Evolutionary conservation across 1,140 invertebrate genomes (phyloP).

Genomic region (Lineus longissimus): DNA sequence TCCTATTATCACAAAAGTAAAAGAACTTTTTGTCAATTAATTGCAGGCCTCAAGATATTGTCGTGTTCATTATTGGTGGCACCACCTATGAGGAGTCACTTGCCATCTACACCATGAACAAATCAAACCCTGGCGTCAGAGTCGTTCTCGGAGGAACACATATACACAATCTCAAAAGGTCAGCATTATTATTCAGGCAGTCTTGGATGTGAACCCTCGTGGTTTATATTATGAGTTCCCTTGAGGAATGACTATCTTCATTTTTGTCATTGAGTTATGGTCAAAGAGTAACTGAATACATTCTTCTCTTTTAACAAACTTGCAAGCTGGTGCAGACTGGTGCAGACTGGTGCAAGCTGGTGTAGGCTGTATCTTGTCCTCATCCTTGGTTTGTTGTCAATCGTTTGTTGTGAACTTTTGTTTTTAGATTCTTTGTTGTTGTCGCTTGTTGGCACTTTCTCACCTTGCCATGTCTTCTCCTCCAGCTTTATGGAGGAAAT

Average conservation of each 20-base stretch:
- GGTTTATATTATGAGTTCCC: not conserved
- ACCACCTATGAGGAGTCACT: conserved; percentile 93
- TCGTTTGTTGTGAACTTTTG: not conserved
- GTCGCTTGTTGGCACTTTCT: not conserved
- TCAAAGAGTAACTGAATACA: no score
- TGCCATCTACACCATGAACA: conserved; percentile 79
- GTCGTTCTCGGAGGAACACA: conserved; percentile 86
- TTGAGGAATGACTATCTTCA: not conserved
- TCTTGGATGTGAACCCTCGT: not conserved
- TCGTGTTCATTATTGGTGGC: conserved; percentile 95
- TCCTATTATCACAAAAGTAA: no score
- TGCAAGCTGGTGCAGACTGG: no score
- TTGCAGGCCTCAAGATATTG: conserved; percentile 77
- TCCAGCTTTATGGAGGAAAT: conserved; percentile 2
- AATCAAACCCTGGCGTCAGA: conserved; percentile 67
- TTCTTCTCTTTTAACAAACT: no score
- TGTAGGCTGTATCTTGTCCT: no score
- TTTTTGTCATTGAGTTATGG: not conserved
- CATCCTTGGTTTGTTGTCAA: not conserved
- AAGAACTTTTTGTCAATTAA: conserved; percentile 8
- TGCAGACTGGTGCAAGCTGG: no score
- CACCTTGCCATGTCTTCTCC: not conserved
- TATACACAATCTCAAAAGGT: conserved; percentile 74
- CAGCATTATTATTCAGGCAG: not conserved
- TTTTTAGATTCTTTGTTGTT: not conserved